A percentile compares a stretch with the other conserved stretches of the same genome.
Conservation (phyloP, 2,113 vertebrate species). For the Equus przewalskii region DNA sequence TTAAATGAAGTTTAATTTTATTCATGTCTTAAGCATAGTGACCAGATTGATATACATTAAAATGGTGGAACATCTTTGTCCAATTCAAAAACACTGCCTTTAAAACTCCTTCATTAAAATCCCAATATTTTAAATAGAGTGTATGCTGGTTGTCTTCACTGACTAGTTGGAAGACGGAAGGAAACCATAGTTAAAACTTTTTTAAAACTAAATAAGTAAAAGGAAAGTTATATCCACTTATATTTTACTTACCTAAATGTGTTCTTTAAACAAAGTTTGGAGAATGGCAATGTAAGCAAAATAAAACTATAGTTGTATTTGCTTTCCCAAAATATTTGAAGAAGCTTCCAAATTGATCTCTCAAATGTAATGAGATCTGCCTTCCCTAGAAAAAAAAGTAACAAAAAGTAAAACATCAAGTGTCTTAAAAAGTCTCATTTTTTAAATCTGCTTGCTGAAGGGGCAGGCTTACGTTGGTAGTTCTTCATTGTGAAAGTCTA, state of each 20-base stretch:
- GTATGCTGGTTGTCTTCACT: not conserved
- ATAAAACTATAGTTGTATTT: not conserved
- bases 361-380: conserved; percentile 37
- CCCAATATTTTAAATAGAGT: not conserved
- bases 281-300: conserved; percentile 37
- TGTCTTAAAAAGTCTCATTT: conserved; percentile 31
- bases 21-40: not conserved
- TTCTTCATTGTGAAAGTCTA: conserved; percentile 36
- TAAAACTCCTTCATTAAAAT: conserved; percentile 43
- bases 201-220: conserved; percentile 16
- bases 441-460: not conserved
- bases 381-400: not conserved
- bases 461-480: not conserved
- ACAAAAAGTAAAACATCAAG: conserved; percentile 4
- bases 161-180: not conserved
- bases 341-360: conserved; percentile 39
- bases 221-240: conserved; percentile 7
- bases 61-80: not conserved
- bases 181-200: not conserved
- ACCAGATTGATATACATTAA: not conserved
- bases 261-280: conserved; percentile 3
- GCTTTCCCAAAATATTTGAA: not conserved
- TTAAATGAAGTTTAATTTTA: conserved; percentile 35
- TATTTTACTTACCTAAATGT: conserved; percentile 40
- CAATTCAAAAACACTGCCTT: not conserved